phyloP scores from a whole-genome alignment of 2,797 vertebrate genomes.

The Balearica regulorum region DNA sequence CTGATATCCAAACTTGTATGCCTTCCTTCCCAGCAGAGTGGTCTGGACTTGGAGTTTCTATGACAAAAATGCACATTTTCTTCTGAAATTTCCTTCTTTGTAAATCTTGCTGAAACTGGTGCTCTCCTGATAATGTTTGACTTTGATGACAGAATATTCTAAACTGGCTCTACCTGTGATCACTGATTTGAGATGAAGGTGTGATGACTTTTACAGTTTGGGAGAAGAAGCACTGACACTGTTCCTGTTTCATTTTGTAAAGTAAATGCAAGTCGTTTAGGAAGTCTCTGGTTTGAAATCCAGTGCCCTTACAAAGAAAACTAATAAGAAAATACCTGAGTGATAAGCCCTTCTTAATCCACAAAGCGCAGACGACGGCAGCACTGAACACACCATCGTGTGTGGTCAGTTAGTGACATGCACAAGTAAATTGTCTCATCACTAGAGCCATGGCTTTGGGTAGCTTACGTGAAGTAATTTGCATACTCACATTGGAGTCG shows the following conservation, averaged over 20 bases:
- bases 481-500: background rate
- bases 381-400: background rate
- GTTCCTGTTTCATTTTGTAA: background rate
- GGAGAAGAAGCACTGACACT: background rate
- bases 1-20: background rate
- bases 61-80: background rate
- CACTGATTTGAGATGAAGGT: background rate
- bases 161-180: background rate
- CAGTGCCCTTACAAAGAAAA: background rate
- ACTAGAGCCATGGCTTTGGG: background rate
- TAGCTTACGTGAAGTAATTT: background rate
- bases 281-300: background rate
- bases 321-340: background rate
- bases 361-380: background rate
- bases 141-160: background rate
- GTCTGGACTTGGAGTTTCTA: background rate
- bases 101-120: background rate
- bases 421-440: background rate
- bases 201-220: background rate
- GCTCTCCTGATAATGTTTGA: background rate
- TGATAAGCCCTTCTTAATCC: background rate
- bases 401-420: background rate
- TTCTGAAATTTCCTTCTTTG: background rate
- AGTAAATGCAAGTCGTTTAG: background rate
- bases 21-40: background rate